Percentiles rank a stretch among this genome's conserved stretches.
Evolutionary conservation across 37 sponge, comb jelly and placozoan species (phyloP).

Genomic region (Chondrilla cf. caribensis): DNA sequence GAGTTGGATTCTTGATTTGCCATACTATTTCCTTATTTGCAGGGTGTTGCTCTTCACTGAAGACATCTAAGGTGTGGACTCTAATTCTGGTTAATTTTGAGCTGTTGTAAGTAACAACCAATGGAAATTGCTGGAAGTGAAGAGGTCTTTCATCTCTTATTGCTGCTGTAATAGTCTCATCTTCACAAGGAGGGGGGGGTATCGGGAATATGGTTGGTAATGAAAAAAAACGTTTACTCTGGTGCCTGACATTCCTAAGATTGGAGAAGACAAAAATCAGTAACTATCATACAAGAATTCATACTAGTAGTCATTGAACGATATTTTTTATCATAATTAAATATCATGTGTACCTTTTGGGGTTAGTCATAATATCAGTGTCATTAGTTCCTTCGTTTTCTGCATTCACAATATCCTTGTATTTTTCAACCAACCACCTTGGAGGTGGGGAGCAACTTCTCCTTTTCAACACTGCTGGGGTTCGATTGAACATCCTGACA

Average conservation of each 20-base stretch:
- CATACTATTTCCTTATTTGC: conserved; percentile 2
- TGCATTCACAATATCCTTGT: background rate
- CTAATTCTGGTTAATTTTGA: background rate
- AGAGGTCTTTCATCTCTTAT: background rate
- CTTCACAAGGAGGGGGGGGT: no score
- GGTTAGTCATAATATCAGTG: no score
- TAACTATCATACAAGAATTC: no score
- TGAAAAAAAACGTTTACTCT: no score
- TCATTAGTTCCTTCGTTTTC: background rate
- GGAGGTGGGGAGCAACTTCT: background rate
- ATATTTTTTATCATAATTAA: no score
- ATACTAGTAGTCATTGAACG: no score
- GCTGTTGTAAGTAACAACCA: background rate
- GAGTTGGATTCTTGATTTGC: background rate
- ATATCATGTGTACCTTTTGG: no score
- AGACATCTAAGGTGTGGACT: background rate
- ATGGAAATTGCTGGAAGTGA: background rate
- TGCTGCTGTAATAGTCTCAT: background rate
- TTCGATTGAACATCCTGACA: background rate
- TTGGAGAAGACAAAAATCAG: no score
- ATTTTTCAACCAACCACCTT: background rate
- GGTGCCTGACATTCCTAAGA: no score
- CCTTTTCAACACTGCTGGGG: background rate
- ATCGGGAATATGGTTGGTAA: no score
- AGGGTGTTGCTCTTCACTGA: background rate